phyloP scores from a whole-genome alignment of 1,140 invertebrate species.

The Neocloeon triangulifer region DNA sequence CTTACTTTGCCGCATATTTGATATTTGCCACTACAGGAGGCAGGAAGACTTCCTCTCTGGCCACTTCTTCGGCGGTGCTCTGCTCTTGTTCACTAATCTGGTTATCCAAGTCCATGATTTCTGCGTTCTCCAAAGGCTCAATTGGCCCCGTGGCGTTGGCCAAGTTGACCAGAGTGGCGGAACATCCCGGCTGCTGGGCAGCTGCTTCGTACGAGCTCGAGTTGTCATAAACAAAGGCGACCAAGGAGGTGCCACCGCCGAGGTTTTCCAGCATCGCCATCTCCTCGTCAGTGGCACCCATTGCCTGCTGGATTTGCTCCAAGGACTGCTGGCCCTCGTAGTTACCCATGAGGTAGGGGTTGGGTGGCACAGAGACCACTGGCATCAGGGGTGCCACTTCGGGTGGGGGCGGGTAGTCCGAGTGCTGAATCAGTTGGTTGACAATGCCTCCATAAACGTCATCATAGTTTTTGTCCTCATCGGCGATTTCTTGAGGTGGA shows the following conservation, averaged over 20 bases:
- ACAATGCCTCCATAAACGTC: no score
- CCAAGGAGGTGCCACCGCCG: conserved; percentile 8
- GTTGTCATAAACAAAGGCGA: conserved; percentile 7
- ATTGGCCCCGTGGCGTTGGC: not conserved
- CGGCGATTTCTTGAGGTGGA: no score
- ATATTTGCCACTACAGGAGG: not conserved
- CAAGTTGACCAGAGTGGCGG: not conserved
- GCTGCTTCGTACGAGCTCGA: no score
- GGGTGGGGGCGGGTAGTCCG: no score
- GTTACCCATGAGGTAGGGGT: not conserved
- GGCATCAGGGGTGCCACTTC: no score
- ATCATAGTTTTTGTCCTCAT: no score
- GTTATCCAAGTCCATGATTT: conserved; percentile 5
- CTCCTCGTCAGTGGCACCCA: conserved; percentile 15
- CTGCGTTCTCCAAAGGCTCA: conserved; percentile 4
- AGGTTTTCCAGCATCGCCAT: conserved; percentile 15
- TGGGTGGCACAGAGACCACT: not conserved
- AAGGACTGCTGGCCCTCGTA: conserved; percentile 8
- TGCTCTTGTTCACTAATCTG: no score
- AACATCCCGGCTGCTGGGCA: no score
- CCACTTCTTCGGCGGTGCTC: conserved; percentile 9
- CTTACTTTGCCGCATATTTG: not conserved
- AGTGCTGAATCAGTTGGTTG: no score
- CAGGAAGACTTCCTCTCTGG: conserved; percentile 3
- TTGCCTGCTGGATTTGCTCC: conserved; percentile 13